Base-by-base conservation (phyloP, 1,140 invertebrate species). In the Calephelis nemesis region DNA sequence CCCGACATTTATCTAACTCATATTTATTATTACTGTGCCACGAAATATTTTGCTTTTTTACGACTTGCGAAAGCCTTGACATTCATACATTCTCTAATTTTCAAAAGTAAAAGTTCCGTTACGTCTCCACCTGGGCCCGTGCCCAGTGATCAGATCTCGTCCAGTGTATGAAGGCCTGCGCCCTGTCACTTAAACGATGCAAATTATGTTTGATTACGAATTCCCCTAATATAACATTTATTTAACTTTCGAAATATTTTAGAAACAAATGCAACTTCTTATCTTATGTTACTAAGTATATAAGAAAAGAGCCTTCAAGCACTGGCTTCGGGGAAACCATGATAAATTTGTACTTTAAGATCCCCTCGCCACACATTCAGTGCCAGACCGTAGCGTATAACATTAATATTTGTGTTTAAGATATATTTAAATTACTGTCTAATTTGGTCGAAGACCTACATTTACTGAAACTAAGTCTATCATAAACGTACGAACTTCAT, bases 331-430 rank as follows among this genome's bases (percentile, higher is more conserved):
- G 84, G 85, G 74, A 71, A 66, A 68, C 72, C 70, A 78, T 87
- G 82, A 84, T 88, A 85, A 90, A 88, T 90, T 90, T 90, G 87
- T 90, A 90, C 87, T 90, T 85, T 88, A 72, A 79, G 72, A 68
- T 74, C 82, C 83, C 73, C 71, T 68, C 62, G 50, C 65, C 65
- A 42, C 45, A 54, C 72, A 66, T 69, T 67, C 73, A 64, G 75
- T 77, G 79, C 76, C 70, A 76, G 69, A 65, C 69, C 63, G 71
- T 79, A 77, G 81, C 79, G 74, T 81, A 75, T 70, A 72, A 79
- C 74, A 63, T 84, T 73, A 77, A 80, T 78, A 82, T 86, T 83
- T 85, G 83, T 87, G 80, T 82, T 82, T 77, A 81, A 78, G 81
- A 86, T 87, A 86, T 85, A 88, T 80, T 82, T 76, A 77, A 79